phyloP scores from a whole-genome alignment of 2,797 vertebrate genomes.

The Enteromius argenteus region DNA sequence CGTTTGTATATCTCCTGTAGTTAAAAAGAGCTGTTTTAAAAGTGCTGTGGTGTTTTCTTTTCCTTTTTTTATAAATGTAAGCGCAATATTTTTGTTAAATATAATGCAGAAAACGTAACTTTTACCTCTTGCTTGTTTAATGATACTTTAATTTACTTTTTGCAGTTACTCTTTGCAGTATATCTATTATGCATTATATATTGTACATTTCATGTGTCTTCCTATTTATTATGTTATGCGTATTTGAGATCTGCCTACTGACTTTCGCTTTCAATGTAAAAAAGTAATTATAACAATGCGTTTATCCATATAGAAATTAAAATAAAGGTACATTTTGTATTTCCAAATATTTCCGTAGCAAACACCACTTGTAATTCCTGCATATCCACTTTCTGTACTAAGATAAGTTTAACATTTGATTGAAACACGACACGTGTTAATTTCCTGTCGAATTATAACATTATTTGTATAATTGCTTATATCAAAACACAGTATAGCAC shows the following conservation, averaged over 20 bases:
- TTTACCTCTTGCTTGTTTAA: not conserved
- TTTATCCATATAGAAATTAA: not conserved
- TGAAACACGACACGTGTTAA: too few species aligned
- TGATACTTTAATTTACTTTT: not conserved
- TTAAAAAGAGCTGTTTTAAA: not conserved
- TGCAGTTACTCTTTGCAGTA: not conserved
- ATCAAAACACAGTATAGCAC: too few species aligned
- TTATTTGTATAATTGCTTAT: not conserved
- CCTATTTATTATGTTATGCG: not conserved
- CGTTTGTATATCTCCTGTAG: conserved; percentile 5
- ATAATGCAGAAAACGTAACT: not conserved
- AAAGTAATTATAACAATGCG: not conserved
- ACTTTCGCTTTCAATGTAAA: not conserved
- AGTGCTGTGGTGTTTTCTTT: not conserved
- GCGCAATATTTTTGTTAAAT: not conserved
- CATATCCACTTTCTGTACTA: not conserved
- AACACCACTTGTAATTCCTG: too few species aligned
- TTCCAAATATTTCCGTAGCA: not conserved
- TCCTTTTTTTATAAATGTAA: not conserved
- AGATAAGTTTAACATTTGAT: not conserved
- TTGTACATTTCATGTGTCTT: not conserved
- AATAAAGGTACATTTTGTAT: not conserved
- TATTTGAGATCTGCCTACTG: not conserved
- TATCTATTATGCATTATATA: not conserved
- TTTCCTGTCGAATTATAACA: not conserved